Base-by-base conservation (phyloP, 2,888 invertebrate genomes). In the Drosophila yooni region DNA sequence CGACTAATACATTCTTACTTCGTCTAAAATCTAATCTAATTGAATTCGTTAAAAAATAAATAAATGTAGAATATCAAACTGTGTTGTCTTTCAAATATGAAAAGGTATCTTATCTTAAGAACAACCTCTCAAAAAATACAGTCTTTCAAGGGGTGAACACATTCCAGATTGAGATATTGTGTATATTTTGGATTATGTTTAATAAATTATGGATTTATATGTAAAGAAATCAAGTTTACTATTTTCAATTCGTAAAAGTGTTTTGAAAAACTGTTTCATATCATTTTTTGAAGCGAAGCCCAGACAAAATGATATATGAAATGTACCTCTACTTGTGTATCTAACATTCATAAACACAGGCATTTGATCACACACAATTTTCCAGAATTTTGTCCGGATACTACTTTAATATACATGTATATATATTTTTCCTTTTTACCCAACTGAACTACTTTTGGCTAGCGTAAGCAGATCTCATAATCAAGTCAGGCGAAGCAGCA, bases 401-500 rank as follows among this genome's bases (percentile, higher is more conserved):
- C 61, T 46, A 66, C 60, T 53, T 76, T 52, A 70, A 58, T 57
- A 56, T 70, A 38, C 15, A 29, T 40, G 2, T 29, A 27, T n/a
- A 2, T 15, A 27, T 21, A 11, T 21, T 34, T 53, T 27, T 1
- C 1, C 11, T n/a, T 11, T 27, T 21, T 43, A 57, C 34, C 59
- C 52, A 56, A 25, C 50, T 56, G 50, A 40, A 62, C 51, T 65
- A 51, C 43, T 73, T 81, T 79, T 62, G 77, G 72, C 68, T 54
- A 63, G 62, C 68, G 57, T 57, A 76, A 76, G 78, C 81, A 69
- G 73, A 69, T 73, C 77, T 57, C 54, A 48, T 63, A 72, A 76
- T 70, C 74, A 76, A 81, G 74, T 79, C 76, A 76, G 76, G 87
- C 81, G 68, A 61, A 31, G 31, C 31, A 31, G 69, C 84, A 58